Evolutionary conservation across 2,797 vertebrate genomes (phyloP).

Genomic region (Pseudochirops cupreus): DNA sequence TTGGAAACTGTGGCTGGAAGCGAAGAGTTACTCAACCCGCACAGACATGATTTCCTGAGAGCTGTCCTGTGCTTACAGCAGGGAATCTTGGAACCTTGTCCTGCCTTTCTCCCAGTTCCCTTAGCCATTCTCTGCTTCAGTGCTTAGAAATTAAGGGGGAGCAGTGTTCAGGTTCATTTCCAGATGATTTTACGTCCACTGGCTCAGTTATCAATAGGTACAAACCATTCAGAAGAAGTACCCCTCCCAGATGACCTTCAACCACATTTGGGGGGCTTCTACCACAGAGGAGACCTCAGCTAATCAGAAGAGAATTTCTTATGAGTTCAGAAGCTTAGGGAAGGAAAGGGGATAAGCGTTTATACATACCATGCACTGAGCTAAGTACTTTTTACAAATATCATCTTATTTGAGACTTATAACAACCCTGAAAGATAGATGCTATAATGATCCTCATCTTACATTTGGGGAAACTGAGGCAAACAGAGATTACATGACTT

Average conservation of each 20-base stretch:
- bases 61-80: not conserved
- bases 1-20: not conserved
- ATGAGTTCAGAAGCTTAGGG: not conserved
- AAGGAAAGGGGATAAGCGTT: not conserved
- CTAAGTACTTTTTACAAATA: too few species aligned
- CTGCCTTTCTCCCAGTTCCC: not conserved
- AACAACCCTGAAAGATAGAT: conserved; percentile 2
- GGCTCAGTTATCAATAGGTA: not conserved
- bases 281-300: not conserved
- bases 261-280: not conserved
- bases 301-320: not conserved
- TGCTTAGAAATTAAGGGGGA: not conserved
- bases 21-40: not conserved
- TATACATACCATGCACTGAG: not conserved
- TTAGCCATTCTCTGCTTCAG: not conserved
- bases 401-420: not conserved
- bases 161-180: not conserved
- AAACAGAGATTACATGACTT: not conserved
- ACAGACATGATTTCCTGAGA: not conserved
- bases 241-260: not conserved
- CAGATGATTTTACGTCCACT: not conserved
- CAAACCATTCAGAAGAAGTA: not conserved
- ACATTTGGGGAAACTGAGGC: conserved; percentile 20
- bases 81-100: not conserved
- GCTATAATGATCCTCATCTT: not conserved